phyloP scores from a whole-genome alignment of 2,888 invertebrate genomes.

The Drosophila peninsularis region DNA sequence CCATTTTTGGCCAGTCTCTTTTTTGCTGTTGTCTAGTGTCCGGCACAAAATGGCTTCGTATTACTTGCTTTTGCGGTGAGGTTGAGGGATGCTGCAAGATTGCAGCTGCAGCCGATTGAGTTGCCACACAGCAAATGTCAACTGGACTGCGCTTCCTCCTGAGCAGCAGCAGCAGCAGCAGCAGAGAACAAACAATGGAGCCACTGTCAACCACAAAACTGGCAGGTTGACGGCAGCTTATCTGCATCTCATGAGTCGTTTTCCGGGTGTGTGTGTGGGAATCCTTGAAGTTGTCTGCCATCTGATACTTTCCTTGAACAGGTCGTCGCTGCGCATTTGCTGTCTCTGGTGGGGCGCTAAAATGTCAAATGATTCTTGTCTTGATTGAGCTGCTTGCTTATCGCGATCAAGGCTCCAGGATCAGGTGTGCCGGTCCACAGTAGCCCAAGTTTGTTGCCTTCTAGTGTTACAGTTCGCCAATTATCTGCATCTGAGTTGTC shows the following conservation, averaged over 20 bases:
- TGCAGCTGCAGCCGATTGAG: conserved; percentile 62
- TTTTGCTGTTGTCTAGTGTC: conserved; percentile 20
- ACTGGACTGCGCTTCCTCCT: conserved; percentile 35
- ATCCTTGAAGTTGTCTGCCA: conserved; percentile 40
- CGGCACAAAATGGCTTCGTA: conserved; percentile 61
- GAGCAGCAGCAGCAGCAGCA: conserved; percentile 8
- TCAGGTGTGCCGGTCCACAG: conserved; percentile 38
- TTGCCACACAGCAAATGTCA: conserved; percentile 64
- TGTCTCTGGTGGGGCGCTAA: conserved; percentile 47
- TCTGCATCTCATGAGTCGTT: conserved; percentile 47
- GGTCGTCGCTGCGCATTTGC: conserved; percentile 48
- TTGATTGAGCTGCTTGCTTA: conserved; percentile 58
- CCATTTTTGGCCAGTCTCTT: conserved; percentile 30
- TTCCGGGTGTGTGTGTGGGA: conserved; percentile 49
- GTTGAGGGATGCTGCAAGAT: conserved; percentile 42
- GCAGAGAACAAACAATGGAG: conserved; percentile 35
- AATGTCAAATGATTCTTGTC: conserved; percentile 67
- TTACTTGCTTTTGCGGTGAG: conserved; percentile 49
- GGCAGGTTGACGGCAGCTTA: conserved; percentile 60
- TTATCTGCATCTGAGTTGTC: conserved; percentile 52
- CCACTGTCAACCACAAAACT: conserved; percentile 58
- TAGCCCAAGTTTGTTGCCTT: conserved; percentile 34
- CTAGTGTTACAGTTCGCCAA: conserved; percentile 57
- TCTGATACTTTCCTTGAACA: conserved; percentile 62
- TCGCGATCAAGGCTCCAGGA: conserved; percentile 26